Base-by-base conservation (phyloP, 1,140 invertebrate species). In the Oncopodura yosiiana region DNA sequence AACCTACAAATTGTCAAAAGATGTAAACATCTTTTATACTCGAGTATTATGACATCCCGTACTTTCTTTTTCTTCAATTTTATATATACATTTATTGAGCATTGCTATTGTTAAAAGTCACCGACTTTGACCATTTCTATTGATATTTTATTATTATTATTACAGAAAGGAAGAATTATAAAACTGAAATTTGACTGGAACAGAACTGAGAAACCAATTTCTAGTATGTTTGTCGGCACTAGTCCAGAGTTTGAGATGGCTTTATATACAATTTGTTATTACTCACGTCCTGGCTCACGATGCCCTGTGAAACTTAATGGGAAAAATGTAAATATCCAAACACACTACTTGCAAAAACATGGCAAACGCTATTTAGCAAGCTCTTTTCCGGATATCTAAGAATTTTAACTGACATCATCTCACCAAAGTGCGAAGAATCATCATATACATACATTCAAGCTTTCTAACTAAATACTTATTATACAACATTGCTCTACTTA, bases 201-300 rank as follows among this genome's bases (percentile, higher is more conserved):
- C 66, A 78, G 78, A 0, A 69, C 79, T 2, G 75, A 81, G 50
- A 94, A 93, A 69, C 82, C 83, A 1, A 81, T 84, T 0, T 82
- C 82, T 23, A 78, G 79, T 2, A 77, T 93, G 71, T 91, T 94
- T 65, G 76, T 94, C 55, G 91, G 91, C 21, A 92, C 87, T 3
- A 91, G 87, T 54, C 92, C 91, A 0, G 92, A 94, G 73, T 76
- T 94, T 61, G 91, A 95, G 73, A 80, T 96, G 70, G 84, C 89
- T 16, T 71, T 92, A 0, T 94, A 93, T 67, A 90, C 89, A 0
- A 77, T 90, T 8, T 93, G 88, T 64, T 90, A 84, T 67, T 71
- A 86, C 9, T 70, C 81, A 3, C 74, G 86, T 52, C 77, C 80
- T 1, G 81, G 85, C 58, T 70, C 75, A 53, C 72, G 78, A 16